Evolutionary conservation across 1,140 invertebrate genomes (phyloP).

Genomic region (Drosophila pruinosa): DNA sequence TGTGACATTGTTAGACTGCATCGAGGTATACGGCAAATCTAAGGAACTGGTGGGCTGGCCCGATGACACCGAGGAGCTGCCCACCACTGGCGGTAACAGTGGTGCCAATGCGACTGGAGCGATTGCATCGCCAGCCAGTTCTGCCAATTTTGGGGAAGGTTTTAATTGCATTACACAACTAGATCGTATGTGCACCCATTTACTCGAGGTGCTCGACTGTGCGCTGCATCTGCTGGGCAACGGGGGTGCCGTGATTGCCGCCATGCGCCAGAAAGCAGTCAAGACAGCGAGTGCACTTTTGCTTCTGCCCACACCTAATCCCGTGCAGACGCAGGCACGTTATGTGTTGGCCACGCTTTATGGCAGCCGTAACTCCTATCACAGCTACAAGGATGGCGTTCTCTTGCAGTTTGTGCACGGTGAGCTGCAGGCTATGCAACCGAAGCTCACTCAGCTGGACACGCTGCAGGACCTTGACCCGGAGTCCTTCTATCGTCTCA

Average conservation of each 20-base stretch:
- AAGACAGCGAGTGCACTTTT: conserved; percentile 91
- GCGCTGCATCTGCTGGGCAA: conserved; percentile 84
- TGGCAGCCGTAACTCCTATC: conserved; percentile 88
- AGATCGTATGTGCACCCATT: conserved; percentile 87
- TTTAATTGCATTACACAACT: conserved; percentile 75
- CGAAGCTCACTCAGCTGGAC: conserved; percentile 64
- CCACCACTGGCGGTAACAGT: conserved; percentile 45
- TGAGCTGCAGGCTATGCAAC: conserved; percentile 85
- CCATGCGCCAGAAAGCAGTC: conserved; percentile 86
- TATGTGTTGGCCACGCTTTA: conserved; percentile 92
- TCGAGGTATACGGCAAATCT: conserved; percentile 96
- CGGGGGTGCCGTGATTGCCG: conserved; percentile 71
- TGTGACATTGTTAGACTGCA: conserved; percentile 96
- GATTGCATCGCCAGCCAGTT: conserved; percentile 7
- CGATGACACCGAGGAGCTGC: conserved; percentile 94
- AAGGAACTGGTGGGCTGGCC: conserved; percentile 99
- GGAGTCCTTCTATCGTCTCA: conserved; percentile 94
- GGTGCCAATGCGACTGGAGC: conserved; percentile 12
- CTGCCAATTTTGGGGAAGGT: conserved; percentile 66
- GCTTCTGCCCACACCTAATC: conserved; percentile 91
- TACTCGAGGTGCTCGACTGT: conserved; percentile 90
- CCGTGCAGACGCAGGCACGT: conserved; percentile 90
- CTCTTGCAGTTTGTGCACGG: conserved; percentile 90
- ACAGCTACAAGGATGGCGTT: conserved; percentile 94
- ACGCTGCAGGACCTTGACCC: conserved; percentile 89